Conservation (phyloP, 1,140 invertebrate species). For the Drosophila kikkawai region DNA sequence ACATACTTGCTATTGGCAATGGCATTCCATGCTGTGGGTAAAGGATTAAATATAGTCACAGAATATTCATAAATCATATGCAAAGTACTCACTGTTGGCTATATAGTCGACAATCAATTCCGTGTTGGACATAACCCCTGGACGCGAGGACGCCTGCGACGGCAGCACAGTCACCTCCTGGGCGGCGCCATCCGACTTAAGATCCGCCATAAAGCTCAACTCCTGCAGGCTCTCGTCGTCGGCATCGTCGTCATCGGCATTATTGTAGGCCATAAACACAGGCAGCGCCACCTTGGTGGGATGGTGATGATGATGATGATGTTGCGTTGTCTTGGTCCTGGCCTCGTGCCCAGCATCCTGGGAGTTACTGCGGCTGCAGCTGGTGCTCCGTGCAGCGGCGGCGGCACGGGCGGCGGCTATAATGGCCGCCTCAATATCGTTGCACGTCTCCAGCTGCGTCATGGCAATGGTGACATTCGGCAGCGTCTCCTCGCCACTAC, state of each 20-base stretch:
- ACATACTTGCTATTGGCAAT: slow-evolving; percentile 79
- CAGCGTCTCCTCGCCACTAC: slow-evolving; percentile 31
- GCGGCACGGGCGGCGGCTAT: slow-evolving; percentile 77
- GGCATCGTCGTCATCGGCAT: slow-evolving; percentile 30
- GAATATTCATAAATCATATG: background rate
- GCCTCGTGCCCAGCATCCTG: slow-evolving; percentile 42
- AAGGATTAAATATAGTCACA: background rate
- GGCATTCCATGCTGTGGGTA: slow-evolving; percentile 84
- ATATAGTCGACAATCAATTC: slow-evolving; percentile 72
- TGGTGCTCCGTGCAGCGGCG: slow-evolving; percentile 62
- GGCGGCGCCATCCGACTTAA: slow-evolving; percentile 14
- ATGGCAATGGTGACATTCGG: slow-evolving; percentile 31
- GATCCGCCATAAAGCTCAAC: slow-evolving; percentile 66
- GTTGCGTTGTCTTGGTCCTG: background rate
- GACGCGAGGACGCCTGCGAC: background rate
- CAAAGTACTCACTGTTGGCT: slow-evolving; percentile 59
- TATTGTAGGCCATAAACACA: slow-evolving; percentile 45
- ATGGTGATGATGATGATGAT: background rate
- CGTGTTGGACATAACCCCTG: slow-evolving; percentile 31
- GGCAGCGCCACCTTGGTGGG: slow-evolving; percentile 18
- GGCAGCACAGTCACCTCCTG: slow-evolving; percentile 16
- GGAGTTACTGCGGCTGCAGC: slow-evolving; percentile 64
- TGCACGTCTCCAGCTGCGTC: slow-evolving; percentile 77
- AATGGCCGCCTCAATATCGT: slow-evolving; percentile 81
- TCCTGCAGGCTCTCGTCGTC: slow-evolving; percentile 55